These are phyloP conservation scores for Pseudoatta argentina DNA, from an alignment of 1,140 invertebrate species.

Conservation along the genomic window DNA sequence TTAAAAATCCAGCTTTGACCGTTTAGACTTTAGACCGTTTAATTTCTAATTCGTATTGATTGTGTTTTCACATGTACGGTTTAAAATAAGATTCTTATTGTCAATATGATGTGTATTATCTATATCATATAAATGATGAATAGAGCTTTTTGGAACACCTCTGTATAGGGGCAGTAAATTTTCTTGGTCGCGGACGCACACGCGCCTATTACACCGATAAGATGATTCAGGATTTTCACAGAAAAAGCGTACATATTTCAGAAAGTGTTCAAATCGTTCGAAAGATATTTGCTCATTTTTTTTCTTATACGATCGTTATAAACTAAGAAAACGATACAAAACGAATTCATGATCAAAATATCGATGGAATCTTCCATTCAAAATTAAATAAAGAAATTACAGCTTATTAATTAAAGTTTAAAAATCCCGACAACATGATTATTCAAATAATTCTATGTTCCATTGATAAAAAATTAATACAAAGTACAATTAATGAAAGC, in stretches of 20 bases:
- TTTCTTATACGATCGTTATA: neutral
- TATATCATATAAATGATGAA: too few relatives aligned
- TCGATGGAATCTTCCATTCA: neutral
- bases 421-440: neutral
- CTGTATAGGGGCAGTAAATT: neutral
- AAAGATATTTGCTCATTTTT: neutral
- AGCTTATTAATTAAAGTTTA: neutral
- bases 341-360: neutral
- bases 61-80: too few relatives aligned
- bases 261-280: neutral
- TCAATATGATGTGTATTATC: too few relatives aligned
- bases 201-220: conserved; percentile 8
- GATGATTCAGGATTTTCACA: neutral
- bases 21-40: too few relatives aligned
- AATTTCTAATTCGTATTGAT: too few relatives aligned
- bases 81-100: too few relatives aligned
- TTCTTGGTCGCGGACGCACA: conserved; percentile 23
- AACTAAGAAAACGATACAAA: neutral
- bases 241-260: neutral
- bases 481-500: neutral
- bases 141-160: too few relatives aligned
- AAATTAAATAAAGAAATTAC: neutral
- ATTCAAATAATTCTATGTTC: neutral
- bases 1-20: too few relatives aligned
- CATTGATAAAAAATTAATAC: neutral